Base-by-base conservation (phyloP, 2,888 invertebrate species). In the Gerris lacustris region DNA sequence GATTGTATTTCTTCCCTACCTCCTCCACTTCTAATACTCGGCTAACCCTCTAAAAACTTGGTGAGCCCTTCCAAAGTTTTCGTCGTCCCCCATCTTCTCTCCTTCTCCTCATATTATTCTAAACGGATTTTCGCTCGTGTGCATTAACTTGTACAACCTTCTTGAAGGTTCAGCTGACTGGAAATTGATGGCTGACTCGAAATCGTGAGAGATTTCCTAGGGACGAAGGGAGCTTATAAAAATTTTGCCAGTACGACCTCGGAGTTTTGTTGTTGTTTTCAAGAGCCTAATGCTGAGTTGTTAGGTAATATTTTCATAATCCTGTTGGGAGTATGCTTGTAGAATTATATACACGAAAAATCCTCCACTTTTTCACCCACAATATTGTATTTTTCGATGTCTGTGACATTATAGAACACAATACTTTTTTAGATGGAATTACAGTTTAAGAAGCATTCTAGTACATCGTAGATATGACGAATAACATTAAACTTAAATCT, bases 101-200 rank as follows among this genome's bases (percentile, higher is more conserved):
- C 55, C 55, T 55, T 15, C 55, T 15, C 55, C 55, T 55, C 55
- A 5, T 11, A 9, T 55, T 15, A 9, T 11, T 55, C 9, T 55
- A 55, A 55, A 55, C 55, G 55, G 55, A 55, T 55, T 55, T 55
- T 31, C 55, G 11, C 15, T 55, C 11, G 55, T 55, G 55, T 55
- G 55, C 55, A 55, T 55, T 55, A 55, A 55, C 55, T 55, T 15
- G 55, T 55, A 55, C 55, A 55, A 55, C 55, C 55, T 55, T 15
- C 55, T 55, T 55, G 15, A 55, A 55, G 55, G 9, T 55, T 55
- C 55, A 55, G 9, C 55, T 15, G 15, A 55, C 55, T 55, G 55
- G 55, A 55, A 55, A 15, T 55, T 55, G 55, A 55, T 55, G 55
- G 55, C 15, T 55, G 55, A 1, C 9, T 55, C 15, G 31, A 31